phyloP scores from a whole-genome alignment of 2,888 invertebrate species.

The Amphipyra berbera region DNA sequence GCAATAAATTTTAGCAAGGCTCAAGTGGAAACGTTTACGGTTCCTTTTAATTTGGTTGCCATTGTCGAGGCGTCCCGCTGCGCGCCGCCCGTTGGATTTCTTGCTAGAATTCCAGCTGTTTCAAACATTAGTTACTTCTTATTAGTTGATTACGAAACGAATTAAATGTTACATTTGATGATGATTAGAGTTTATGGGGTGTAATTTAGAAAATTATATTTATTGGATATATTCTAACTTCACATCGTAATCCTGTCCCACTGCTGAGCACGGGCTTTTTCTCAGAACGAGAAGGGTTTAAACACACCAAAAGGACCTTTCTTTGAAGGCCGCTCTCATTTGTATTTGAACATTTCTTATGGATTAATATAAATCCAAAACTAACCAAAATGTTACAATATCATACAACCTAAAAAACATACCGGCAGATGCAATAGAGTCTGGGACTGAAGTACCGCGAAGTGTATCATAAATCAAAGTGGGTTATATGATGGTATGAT shows the following conservation, averaged over 20 bases:
- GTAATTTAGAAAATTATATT: slow-evolving; percentile 30
- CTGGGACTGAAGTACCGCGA: slow-evolving; percentile 55
- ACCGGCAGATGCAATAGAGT: slow-evolving; percentile 73
- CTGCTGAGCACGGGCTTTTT: no score
- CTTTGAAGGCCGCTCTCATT: no score
- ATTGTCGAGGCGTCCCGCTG: slow-evolving; percentile 88
- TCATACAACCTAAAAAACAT: slow-evolving; percentile 39
- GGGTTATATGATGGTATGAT: slow-evolving; percentile 72
- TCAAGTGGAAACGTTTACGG: slow-evolving; percentile 88
- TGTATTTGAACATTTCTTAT: no score
- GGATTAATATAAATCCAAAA: slow-evolving; percentile 23
- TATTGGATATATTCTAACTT: slow-evolving; percentile 28
- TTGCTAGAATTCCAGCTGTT: slow-evolving; percentile 87
- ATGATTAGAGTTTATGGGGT: slow-evolving; percentile 26
- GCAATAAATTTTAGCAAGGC: slow-evolving; percentile 89
- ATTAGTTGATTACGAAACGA: slow-evolving; percentile 84
- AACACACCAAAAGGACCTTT: no score
- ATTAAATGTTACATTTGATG: slow-evolving; percentile 74
- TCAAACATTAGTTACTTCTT: slow-evolving; percentile 85
- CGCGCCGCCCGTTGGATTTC: slow-evolving; percentile 83
- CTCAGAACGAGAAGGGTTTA: no score
- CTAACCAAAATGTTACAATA: slow-evolving; percentile 28
- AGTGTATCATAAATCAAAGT: slow-evolving; percentile 79
- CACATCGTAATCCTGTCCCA: background rate
- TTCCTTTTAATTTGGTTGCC: slow-evolving; percentile 89